Evolutionary conservation across 2,113 vertebrate species (phyloP), one percentile per base, ranked within the genome.

Genomic region (Pollachius pollachius): DNA sequence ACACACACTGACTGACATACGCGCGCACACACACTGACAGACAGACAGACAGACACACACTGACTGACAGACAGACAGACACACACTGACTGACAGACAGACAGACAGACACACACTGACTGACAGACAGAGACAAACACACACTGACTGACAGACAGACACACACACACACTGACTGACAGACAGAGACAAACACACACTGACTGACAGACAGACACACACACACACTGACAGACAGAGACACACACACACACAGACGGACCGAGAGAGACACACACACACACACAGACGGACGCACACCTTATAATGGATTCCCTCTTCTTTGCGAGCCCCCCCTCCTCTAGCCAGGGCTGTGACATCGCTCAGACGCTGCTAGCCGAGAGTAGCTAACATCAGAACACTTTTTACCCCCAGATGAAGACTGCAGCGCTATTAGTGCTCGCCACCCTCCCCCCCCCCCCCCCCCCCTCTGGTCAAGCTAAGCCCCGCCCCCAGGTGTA

Each of bases 31-130:
- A 11, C 68, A 15, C 25, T 19, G 68, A 52, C 65, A 52, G 61
- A 65, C 73, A 12, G 67, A 62, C 30, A 63, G 58, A 65, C 23
- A 67, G 71, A 48, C 64, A 59, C 69, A 72, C 69, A 54, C 61
- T 54, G 19, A 52, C 41, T 21, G 4, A 67, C 58, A 21, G 3
- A n/a, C 18, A 59, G 54, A 74, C 41, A 69, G 58, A 52, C 2
- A 65, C n/a, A 27, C 16, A 48, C 63, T 23, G 27, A 15, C 66
- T 15, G 23, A 30, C 21, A 3, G 16, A 63, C 62, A 37, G 16
- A 34, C 62, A 52, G 2, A 52, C 6, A 5, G 3, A 54, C 16
- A 16, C 52, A 54, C 52, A 3, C 12, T 12, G 7, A 54, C 52
- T 12, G 7, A 54, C 52, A 15, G 7, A 54, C 52, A 54, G 7